These are phyloP conservation scores for Zapus hudsonius DNA, from an alignment of 2,113 vertebrate species.

Conservation along the genomic window DNA sequence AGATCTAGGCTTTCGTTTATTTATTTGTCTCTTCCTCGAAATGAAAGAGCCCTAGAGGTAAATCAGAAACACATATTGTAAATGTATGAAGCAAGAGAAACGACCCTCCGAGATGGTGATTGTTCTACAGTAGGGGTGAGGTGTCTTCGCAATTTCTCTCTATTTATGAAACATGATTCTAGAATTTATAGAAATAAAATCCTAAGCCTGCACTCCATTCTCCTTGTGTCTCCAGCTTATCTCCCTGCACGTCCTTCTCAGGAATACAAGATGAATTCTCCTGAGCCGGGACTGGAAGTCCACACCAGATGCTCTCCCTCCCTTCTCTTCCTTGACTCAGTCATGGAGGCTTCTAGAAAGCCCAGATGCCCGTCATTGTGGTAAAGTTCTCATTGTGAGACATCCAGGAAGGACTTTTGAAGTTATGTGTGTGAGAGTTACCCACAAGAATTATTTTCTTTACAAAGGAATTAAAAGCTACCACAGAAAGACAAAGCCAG, in stretches of 20 bases:
- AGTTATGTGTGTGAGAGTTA: conserved; percentile 31
- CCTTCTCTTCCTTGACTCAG: conserved; percentile 37
- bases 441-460: conserved; percentile 48
- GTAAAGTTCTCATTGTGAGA: conserved; percentile 45
- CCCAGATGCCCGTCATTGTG: not conserved
- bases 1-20: not conserved
- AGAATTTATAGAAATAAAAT: not conserved
- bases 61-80: not conserved
- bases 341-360: conserved; percentile 35
- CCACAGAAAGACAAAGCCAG: conserved; percentile 56
- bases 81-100: not conserved
- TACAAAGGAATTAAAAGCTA: conserved; percentile 37
- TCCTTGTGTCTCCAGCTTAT: not conserved
- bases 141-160: not conserved
- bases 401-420: conserved; percentile 58
- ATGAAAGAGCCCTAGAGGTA: not conserved
- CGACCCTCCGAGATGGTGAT: not conserved
- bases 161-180: conserved; percentile 20
- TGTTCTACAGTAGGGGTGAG: not conserved
- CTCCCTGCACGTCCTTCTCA: not conserved
- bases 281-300: not conserved
- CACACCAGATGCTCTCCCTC: not conserved
- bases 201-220: not conserved
- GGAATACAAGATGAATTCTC: not conserved
- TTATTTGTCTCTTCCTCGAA: not conserved